Evolutionary conservation across 2,113 vertebrate species (phyloP), one percentile per base, ranked within the genome.

Genomic region (Theropithecus gelada): DNA sequence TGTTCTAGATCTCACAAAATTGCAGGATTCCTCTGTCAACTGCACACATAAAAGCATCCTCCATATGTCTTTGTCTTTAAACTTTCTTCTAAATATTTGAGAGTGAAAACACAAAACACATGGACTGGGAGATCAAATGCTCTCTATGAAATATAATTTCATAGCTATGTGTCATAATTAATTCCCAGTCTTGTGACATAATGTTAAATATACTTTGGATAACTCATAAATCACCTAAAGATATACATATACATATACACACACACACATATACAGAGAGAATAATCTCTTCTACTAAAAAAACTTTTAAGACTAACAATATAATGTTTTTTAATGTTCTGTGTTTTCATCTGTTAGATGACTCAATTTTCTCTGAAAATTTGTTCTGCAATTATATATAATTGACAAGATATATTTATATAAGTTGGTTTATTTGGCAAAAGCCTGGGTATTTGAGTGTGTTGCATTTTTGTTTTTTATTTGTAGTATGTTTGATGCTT

Each of bases 1-100:
- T 95, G 59, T 95, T 96, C 86, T 97, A 97, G 92, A 97, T 96
- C 96, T 40, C 93, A 96, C 20, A 40, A 88, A 97, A 97, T 97
- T 96, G 43, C 50, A 95, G 52, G 45, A 88, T 90, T 93, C 52
- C 3, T 25, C 80, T 98, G 55, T 93, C 80, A 89, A 82, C 14
- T 50, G 11, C 66, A 92, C 40, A 92, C 59, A 43, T 70, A 94
- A 95, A 38, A 97, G 75, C 27, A 43, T 88, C 88, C 90, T 94
- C 80, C 64, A 75, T 18, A 48, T 83, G 32, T 82, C 75, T 97
- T 95, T 89, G 16, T 87, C 50, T 82, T 90, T 97, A 96, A 97
- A 95, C 30, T 92, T 4, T 3, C 86, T 64, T 93, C 95, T 78
- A 97, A 98, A 97, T 90, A 61, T 93, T 57, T 73, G 76, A 75